Base-by-base conservation (phyloP, 2,888 invertebrate genomes). In the Leptinotarsa tumamoca region DNA sequence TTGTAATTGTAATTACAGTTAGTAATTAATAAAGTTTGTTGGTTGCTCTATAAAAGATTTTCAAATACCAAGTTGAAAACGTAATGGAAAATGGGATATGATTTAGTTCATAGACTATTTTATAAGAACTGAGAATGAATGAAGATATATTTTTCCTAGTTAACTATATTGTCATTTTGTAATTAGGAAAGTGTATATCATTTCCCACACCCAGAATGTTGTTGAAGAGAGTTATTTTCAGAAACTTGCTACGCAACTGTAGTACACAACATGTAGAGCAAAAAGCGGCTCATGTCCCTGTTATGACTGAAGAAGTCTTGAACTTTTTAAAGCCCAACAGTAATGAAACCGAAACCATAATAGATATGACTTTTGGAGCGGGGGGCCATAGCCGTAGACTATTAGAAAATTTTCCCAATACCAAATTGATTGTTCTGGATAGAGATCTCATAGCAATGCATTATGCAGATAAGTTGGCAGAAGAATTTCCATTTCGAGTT, bases 311-410 rank as follows among this genome's bases (percentile, higher is more conserved):
- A 78, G 94, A 95, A 88, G 93, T 94, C 1, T 85, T 95, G 67
- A 89, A 92, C 74, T 92, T 92, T 85, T 87, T 96, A 68, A 90
- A 93, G 80, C 93, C 94, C 1, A 86, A 89, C 78, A 43, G 71
- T 10, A 89, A 91, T 75, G 92, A 94, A 87, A 89, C 91, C 76
- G 92, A 94, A 88, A 89, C 91, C 7, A 93, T 95, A 81, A 90
- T 98, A 79, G 98, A 98, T 86, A 97, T 98, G 97, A 98, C 98
- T 17, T 98, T 98, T 90, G 98, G 98, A 49, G 95, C 95, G 27
- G 98, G 98, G 10, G 98, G 98, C 0, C 98, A 98, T 86, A 93
- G 95, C 14, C 91, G 90, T 81, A 90, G 91, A 85, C 91, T 98
- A 81, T 90, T 98, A 67, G 90, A 95, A 84, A 85, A 90, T 49